Evolutionary conservation across 2,797 vertebrate genomes (phyloP).

Genomic region (Argyrosomus regius): DNA sequence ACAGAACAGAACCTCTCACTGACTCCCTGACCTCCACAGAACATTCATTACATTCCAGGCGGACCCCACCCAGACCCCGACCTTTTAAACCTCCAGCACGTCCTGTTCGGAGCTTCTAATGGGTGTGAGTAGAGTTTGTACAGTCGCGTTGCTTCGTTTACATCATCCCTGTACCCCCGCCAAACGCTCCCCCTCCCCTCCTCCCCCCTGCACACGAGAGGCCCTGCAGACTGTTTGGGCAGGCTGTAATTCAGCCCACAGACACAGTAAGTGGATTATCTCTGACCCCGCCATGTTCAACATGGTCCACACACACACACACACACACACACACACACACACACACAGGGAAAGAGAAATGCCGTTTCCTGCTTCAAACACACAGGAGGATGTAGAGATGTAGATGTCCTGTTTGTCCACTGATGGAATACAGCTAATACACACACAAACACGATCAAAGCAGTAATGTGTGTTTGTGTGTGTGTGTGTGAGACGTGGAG

Average conservation of each 20-base stretch:
- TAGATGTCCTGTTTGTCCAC: slow-evolving; percentile 11
- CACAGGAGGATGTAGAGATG: background rate
- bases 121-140: background rate
- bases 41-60: background rate
- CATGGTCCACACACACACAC: slow-evolving; percentile 2
- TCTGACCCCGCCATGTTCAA: slow-evolving; percentile 17
- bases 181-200: too few relatives aligned
- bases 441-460: background rate
- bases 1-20: slow-evolving; percentile 18
- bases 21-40: background rate
- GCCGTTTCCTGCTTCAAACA: background rate
- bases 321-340: background rate
- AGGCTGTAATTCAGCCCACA: slow-evolving; percentile 35
- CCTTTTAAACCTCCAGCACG: background rate
- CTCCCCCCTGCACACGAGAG: background rate
- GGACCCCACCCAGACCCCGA: background rate
- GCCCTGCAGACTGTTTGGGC: slow-evolving; percentile 13
- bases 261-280: slow-evolving; percentile 68
- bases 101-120: background rate
- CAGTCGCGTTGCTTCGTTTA: background rate
- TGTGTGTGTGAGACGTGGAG: background rate
- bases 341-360: background rate
- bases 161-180: background rate
- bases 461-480: background rate
- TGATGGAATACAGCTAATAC: slow-evolving; percentile 52